These are phyloP conservation scores for Oophaga sylvatica DNA, from an alignment of 2,797 vertebrate species.

Conservation along the genomic window DNA sequence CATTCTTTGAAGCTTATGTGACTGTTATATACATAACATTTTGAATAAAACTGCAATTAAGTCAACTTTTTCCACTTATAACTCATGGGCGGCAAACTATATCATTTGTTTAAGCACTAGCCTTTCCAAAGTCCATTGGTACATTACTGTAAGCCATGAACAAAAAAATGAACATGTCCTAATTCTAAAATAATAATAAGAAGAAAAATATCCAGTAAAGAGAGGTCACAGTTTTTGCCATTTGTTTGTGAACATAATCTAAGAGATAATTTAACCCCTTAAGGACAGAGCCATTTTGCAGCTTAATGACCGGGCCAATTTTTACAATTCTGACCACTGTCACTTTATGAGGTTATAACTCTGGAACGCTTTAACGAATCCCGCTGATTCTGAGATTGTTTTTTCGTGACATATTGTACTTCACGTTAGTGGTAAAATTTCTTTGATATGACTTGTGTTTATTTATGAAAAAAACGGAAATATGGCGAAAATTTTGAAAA, in stretches of 20 bases:
- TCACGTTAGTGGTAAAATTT: too few species aligned
- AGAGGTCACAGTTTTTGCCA: neutral
- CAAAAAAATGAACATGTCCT: slow-evolving; percentile 15
- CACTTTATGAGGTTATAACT: too few species aligned
- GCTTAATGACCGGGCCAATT: too few species aligned
- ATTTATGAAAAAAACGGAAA: too few species aligned
- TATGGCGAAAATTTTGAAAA: too few species aligned
- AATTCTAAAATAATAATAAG: neutral
- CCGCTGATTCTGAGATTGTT: too few species aligned
- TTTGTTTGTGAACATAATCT: neutral
- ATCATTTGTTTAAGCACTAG: neutral
- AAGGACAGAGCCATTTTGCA: too few species aligned
- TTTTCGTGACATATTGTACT: too few species aligned
- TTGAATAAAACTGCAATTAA: slow-evolving; percentile 30
- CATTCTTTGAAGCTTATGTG: slow-evolving; percentile 22
- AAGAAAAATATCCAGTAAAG: neutral
- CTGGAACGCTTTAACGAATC: too few species aligned
- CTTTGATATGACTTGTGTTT: too few species aligned
- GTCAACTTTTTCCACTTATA: slow-evolving; percentile 40
- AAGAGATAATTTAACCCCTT: neutral
- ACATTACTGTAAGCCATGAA: neutral
- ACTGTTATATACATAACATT: slow-evolving; percentile 39
- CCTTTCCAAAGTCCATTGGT: neutral
- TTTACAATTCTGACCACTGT: too few species aligned
- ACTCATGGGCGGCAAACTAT: slow-evolving; percentile 14